phyloP scores from a whole-genome alignment of 1,140 invertebrate species.

The Bombus haemorrhoidalis region DNA sequence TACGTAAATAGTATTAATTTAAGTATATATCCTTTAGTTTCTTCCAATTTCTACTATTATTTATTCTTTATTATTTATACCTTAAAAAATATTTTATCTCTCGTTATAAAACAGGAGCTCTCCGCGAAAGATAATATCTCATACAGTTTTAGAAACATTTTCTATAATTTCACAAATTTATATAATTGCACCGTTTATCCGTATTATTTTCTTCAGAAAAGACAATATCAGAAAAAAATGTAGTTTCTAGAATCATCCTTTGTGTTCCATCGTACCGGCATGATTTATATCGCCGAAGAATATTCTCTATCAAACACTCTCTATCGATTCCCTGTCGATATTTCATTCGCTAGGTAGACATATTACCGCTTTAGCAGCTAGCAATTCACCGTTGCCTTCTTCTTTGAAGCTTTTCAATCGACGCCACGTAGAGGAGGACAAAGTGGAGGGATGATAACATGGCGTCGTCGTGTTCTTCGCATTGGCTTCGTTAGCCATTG shows the following conservation, averaged over 20 bases:
- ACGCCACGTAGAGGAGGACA: constrained; percentile 7
- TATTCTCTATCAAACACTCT: neutral
- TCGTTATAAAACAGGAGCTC: too few relatives aligned
- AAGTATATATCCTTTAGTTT: too few relatives aligned
- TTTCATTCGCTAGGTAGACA: neutral
- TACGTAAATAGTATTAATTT: too few relatives aligned
- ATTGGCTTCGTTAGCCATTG: constrained; percentile 56
- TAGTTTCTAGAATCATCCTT: neutral
- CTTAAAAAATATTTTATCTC: too few relatives aligned
- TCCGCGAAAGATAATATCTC: too few relatives aligned
- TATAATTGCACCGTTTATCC: too few relatives aligned
- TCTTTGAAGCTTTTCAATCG: neutral
- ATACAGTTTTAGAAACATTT: too few relatives aligned
- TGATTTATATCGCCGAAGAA: neutral
- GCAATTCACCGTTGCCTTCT: neutral
- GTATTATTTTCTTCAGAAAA: too few relatives aligned
- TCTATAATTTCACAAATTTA: too few relatives aligned
- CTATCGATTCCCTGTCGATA: neutral
- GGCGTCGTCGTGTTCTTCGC: constrained; percentile 9
- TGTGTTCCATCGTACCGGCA: neutral
- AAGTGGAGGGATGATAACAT: constrained; percentile 23
- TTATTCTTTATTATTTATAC: too few relatives aligned
- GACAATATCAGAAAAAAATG: neutral
- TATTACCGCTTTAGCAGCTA: neutral
- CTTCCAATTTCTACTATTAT: too few relatives aligned